Base-by-base conservation (phyloP, 2,888 invertebrate species). In the Hyles lineata region DNA sequence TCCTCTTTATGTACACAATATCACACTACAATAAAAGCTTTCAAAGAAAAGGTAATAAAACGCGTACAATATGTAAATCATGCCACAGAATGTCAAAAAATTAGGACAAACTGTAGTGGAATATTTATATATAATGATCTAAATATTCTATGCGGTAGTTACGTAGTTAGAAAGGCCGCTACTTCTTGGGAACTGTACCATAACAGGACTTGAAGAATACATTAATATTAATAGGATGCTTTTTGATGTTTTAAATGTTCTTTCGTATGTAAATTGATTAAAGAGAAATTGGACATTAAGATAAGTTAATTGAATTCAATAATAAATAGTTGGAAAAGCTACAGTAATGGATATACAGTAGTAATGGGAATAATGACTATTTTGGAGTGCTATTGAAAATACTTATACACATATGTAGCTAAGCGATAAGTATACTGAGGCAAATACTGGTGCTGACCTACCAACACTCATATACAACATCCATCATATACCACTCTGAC, bases 151-250 rank as follows among this genome's bases (percentile, higher is more conserved):
- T 67, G 43, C 67, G 43, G 50, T 50, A 50, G 67, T 67, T 67
- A 43, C 23, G 0, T 8, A 1, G 7, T 8, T 35, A 43, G 43
- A 50, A 67, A 2, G 6, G 23, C 67, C 67, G 67, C 50, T 67
- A 67, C 23, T 67, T 67, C 67, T 67, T 50, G 50, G 43, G 67
- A 67, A 50, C 23, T 23, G 6, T 50, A 67, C 17, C 43, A 21
- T 23, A 50, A 67, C 67, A 67, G 67, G 17, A 67, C 50, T 15
- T 23, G 43, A 67, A 67, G 50, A 67, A 67, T 67, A 67, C 7
- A 67, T 67, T 67, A 67, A 50, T 23, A 11, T 9, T 15, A 35
- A 15, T 60, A 25, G 4, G 23, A 23, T 43, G 21, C 1, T 50
- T 67, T 50, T 35, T 43, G 2, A 43, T 23, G 50, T 21, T 6